phyloP scores from a whole-genome alignment of 1,140 invertebrate genomes.

The Leguminivora glycinivorella region DNA sequence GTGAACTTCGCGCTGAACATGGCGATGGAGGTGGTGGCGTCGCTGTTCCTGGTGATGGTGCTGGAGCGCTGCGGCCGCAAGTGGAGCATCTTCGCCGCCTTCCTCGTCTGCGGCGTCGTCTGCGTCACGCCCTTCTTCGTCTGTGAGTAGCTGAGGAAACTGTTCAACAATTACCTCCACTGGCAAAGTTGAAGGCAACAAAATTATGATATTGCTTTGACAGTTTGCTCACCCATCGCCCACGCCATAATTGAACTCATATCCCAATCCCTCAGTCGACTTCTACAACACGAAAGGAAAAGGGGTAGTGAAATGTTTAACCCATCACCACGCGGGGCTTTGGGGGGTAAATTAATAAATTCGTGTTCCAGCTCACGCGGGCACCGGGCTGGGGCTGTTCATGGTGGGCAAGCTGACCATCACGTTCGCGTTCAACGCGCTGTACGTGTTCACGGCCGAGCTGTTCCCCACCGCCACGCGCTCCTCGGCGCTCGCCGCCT shows the following conservation, averaged over 20 bases:
- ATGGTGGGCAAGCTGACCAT: slow-evolving; percentile 87
- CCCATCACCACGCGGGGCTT: no score
- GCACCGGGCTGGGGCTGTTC: slow-evolving; percentile 78
- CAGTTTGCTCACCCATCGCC: no score
- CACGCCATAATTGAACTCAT: no score
- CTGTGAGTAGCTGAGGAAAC: slow-evolving; percentile 45
- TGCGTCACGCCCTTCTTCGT: slow-evolving; percentile 64
- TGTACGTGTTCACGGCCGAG: slow-evolving; percentile 87
- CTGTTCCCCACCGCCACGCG: slow-evolving; percentile 85
- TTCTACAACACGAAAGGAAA: no score
- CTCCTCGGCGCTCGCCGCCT: slow-evolving; percentile 82
- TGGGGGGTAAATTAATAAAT: no score
- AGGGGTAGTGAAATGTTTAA: no score
- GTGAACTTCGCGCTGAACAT: slow-evolving; percentile 86
- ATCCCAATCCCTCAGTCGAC: no score
- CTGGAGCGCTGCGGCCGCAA: slow-evolving; percentile 83
- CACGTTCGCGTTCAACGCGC: slow-evolving; percentile 84
- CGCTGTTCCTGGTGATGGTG: slow-evolving; percentile 82
- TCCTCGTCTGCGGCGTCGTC: slow-evolving; percentile 81
- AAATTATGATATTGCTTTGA: no score
- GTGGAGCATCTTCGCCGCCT: slow-evolving; percentile 79
- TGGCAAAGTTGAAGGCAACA: no score
- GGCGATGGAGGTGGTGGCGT: slow-evolving; percentile 86
- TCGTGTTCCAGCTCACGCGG: slow-evolving; percentile 45
- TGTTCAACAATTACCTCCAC: no score